phyloP scores from a whole-genome alignment of 2,113 vertebrate species.

The Irena cyanogastra region DNA sequence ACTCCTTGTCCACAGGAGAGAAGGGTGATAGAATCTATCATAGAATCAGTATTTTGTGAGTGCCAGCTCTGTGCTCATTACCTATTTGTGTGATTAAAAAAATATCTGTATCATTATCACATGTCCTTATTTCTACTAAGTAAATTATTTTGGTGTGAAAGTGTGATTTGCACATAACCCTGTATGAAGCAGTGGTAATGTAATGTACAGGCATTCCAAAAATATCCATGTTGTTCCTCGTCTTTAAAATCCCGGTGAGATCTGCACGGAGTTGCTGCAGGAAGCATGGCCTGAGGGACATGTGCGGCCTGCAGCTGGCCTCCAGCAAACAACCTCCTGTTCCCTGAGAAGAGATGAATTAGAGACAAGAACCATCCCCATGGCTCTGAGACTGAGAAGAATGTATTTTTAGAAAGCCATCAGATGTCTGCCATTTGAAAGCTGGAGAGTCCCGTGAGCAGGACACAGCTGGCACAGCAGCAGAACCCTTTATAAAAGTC shows the following conservation, averaged over 20 bases:
- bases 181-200: background rate
- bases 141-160: background rate
- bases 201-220: background rate
- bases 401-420: background rate
- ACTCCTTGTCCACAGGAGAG: background rate
- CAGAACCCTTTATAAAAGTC: constrained; percentile 71
- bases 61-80: background rate
- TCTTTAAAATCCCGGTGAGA: background rate
- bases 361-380: background rate
- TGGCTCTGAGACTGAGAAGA: background rate
- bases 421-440: constrained; percentile 22
- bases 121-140: background rate
- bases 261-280: background rate
- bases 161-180: background rate
- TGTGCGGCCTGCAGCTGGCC: background rate
- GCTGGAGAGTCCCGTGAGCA: constrained; percentile 73
- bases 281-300: background rate
- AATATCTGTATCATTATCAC: background rate
- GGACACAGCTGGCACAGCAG: constrained; percentile 71
- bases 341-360: background rate
- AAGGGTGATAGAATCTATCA: background rate
- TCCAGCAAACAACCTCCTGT: background rate
- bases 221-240: background rate
- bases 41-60: background rate
- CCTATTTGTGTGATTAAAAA: background rate